These are phyloP conservation scores for Aplysia californica DNA, from an alignment of 1,140 invertebrate genomes.

Conservation along the genomic window DNA sequence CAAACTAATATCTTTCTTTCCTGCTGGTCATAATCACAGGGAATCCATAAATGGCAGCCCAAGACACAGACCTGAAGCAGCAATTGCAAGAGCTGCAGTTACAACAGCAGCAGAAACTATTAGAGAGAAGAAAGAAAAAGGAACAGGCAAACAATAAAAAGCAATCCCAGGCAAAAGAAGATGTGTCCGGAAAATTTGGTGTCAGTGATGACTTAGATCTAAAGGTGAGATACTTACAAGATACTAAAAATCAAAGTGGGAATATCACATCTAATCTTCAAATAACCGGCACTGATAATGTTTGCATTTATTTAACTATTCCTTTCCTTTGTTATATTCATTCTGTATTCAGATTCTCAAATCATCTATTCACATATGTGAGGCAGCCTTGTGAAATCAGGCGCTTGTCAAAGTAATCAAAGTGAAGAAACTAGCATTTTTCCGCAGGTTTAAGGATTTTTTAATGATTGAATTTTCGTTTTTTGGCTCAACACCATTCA, in stretches of 20 bases:
- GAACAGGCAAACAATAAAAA: neutral
- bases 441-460: too few relatives aligned
- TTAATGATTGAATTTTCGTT: too few relatives aligned
- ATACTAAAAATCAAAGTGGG: neutral
- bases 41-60: slow-evolving; percentile 12
- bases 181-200: neutral
- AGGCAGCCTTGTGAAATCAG: too few relatives aligned
- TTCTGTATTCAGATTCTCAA: neutral
- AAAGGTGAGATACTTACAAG: slow-evolving; percentile 1
- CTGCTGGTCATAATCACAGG: neutral
- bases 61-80: slow-evolving; percentile 7
- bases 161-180: neutral
- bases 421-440: too few relatives aligned
- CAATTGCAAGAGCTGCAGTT: slow-evolving; percentile 7
- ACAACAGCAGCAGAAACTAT: slow-evolving; percentile 18
- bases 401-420: too few relatives aligned
- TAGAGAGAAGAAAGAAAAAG: slow-evolving; percentile 17
- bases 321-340: neutral
- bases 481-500: too few relatives aligned
- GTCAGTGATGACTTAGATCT: slow-evolving; percentile 15
- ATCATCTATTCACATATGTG: neutral
- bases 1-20: neutral
- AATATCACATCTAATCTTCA: neutral
- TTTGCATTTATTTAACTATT: too few relatives aligned
- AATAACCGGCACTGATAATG: too few relatives aligned